Conservation (phyloP, 2,888 invertebrate species). For the Torymus auratus region DNA sequence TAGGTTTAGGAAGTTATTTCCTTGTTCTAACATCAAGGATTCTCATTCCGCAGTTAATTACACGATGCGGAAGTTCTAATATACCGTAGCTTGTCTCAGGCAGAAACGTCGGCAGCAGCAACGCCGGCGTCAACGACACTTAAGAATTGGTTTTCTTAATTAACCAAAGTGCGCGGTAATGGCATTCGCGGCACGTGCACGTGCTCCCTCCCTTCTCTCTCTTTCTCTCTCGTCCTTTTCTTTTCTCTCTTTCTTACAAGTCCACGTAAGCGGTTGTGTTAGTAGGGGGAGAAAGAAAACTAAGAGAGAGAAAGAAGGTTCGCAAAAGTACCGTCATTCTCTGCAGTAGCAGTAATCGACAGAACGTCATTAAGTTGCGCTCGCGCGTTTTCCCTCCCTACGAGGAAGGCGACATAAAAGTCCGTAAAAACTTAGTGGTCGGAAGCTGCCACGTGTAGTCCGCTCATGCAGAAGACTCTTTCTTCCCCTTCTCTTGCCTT, state of each 20-base stretch:
- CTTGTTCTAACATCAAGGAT: no score
- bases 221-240: no score
- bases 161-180: slow-evolving; percentile 51
- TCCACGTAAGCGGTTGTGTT: no score
- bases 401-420: slow-evolving; percentile 6
- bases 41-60: not conserved
- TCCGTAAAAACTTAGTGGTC: slow-evolving; percentile 13
- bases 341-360: slow-evolving; percentile 33
- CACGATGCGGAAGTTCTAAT: not conserved
- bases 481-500: slow-evolving; percentile 1
- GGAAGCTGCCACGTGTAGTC: not conserved
- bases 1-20: no score
- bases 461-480: slow-evolving; percentile 8
- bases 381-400: not conserved
- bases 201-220: not conserved
- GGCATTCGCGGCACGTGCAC: slow-evolving; percentile 40
- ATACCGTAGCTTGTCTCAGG: not conserved
- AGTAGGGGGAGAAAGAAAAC: no score
- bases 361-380: slow-evolving; percentile 18
- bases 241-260: no score
- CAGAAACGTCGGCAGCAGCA: not conserved
- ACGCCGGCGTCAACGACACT: slow-evolving; percentile 23
- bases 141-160: slow-evolving; percentile 59
- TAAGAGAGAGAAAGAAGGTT: no score
- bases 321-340: not conserved